phyloP scores from a whole-genome alignment of 2,113 vertebrate species.

The cattle (Bos taurus) region ARS-UCD2.0 NC_037356.1:45815001-45815500 shows the following conservation, averaged over 20 bases:
- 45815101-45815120: not conserved
- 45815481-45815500: not conserved
- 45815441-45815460: not conserved
- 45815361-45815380: not conserved
- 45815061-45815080: rapidly evolving
- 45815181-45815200: not conserved
- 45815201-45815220: not conserved
- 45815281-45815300: not conserved
- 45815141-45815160: not conserved
- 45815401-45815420: not conserved
- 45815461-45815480: not conserved
- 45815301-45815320: not conserved
- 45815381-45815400: not conserved
- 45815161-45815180: not conserved
- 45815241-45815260: not conserved
- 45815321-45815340: not conserved
- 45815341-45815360: not conserved
- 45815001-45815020: not conserved
- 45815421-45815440: not conserved
- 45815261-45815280: rapidly evolving
- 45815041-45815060: not conserved
- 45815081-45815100: not conserved
- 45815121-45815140: not conserved
- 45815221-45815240: not conserved
- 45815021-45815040: not conserved